phyloP scores from a whole-genome alignment of 2,113 vertebrate species.

The Dasypus novemcinctus region DNA sequence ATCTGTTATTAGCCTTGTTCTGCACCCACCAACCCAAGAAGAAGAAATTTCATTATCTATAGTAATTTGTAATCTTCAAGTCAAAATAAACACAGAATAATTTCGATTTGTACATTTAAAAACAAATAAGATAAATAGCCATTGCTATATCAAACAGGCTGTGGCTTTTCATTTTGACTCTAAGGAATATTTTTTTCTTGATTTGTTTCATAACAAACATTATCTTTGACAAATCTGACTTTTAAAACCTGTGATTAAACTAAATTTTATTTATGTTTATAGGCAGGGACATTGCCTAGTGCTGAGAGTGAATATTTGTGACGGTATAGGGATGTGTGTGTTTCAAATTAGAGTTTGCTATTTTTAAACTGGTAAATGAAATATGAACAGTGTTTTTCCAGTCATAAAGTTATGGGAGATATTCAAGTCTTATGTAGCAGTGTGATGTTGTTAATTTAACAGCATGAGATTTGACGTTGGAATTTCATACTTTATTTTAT shows the following conservation, averaged over 20 bases:
- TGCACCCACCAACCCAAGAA: constrained; percentile 36
- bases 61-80: constrained; percentile 33
- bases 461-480: constrained; percentile 58
- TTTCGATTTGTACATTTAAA: constrained; percentile 44
- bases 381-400: constrained; percentile 85
- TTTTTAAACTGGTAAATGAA: constrained; percentile 87
- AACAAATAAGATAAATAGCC: constrained; percentile 46
- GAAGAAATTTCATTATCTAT: constrained; percentile 44
- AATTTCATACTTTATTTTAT: constrained; percentile 70
- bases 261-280: constrained; percentile 77
- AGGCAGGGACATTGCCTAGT: constrained; percentile 75
- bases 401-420: constrained; percentile 80
- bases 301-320: constrained; percentile 66
- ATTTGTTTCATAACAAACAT: constrained; percentile 69
- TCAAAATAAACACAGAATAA: constrained; percentile 37
- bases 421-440: constrained; percentile 70
- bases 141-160: constrained; percentile 47
- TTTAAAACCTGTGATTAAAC: constrained; percentile 68
- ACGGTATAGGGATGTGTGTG: constrained; percentile 73
- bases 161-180: constrained; percentile 61
- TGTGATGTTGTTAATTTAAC: constrained; percentile 75
- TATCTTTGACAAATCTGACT: constrained; percentile 74
- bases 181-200: constrained; percentile 61
- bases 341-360: constrained; percentile 82
- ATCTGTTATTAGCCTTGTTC: constrained; percentile 52